Base-by-base conservation (phyloP, 2,888 invertebrate species). In the Macaria notata region DNA sequence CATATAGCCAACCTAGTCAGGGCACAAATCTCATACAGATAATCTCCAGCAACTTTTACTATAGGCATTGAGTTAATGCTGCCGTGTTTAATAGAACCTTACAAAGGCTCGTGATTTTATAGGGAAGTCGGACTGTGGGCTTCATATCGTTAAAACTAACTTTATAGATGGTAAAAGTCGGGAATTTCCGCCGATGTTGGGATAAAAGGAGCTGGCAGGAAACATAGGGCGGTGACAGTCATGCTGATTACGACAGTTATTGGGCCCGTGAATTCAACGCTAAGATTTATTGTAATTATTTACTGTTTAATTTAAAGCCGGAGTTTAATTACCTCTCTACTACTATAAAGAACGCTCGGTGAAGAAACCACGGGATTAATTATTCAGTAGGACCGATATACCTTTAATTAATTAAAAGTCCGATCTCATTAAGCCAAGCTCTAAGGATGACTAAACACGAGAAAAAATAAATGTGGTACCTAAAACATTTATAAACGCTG, bases 21-120 rank as follows among this genome's bases (percentile, higher is more conserved):
- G 81, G 79, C 80, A 88, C 84, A 87, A 89, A 87, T 88, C 86
- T 88, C 66, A 74, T 73, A 70, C 72, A 85, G 87, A 89, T 89
- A 83, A 89, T 89, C 86, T 86, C 72, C 68, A 76, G 73, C 85
- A 83, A 83, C 85, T 83, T 88, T 87, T 85, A 83, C 83, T 79
- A 73, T 76, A 73, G 72, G 79, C 73, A 73, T 77, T 73, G 78
- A 80, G 78, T 78, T 78, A 78, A 74, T 69, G 73, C 75, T 71
- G 74, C 65, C 71, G 73, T 58, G 70, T 80, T 82, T 76, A 79
- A 78, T 79, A 73, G 59, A 74, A 75, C 71, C 75, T 76, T 77
- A 81, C 75, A 81, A 79, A 79, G 73, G 71, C 66, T 63, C 71
- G 68, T 68, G 72, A 71, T 79, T 76, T 78, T 77, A 76, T 71